Base-by-base conservation (phyloP, 1,140 invertebrate species). In the Steinernema khuongi region DNA sequence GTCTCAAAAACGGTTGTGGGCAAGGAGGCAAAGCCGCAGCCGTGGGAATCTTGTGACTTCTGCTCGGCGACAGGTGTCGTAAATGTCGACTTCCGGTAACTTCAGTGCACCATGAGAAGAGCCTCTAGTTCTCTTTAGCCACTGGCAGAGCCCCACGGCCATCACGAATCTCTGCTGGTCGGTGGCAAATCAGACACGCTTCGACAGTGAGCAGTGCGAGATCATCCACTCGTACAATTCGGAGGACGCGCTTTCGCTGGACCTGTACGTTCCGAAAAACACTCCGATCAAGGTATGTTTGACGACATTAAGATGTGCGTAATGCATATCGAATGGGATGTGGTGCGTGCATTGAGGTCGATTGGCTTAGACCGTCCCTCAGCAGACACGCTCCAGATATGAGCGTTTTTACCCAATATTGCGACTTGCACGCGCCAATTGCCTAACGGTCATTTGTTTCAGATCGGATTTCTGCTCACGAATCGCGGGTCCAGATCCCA, bases 191-290 rank as follows among this genome's bases (percentile, higher is more conserved):
- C 50, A 60, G 19, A 60, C 7, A 11, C n/a, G 14, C 2, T 60
- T 60, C 50, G 2, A 60, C 14, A 22, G 26, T 7, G 50, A 22
- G 11, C 50, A 60, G 50, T 60, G 50, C 50, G 50, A 60, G 26
- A n/a, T 22, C 7, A 26, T 60, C 11, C 50, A 60, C 7, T 41
- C 36, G 36, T 41, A 41, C n/a, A 41, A 41, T 11, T 41, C 36
- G 36, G 36, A 41, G 4, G 22, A 60, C 26, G 11, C 50, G 50
- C 50, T n/a, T 11, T 17, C 50, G 19, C 4, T 60, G 50, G 50
- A 60, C 14, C 19, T 60, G 50, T 60, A 60, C 50, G 50, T 60
- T 26, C 50, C 50, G 7, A 60, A 60, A 60, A 60, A 60, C 50
- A 60, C 50, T 7, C 50, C 50, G 11, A 26, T 60, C 22, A 60